A percentile compares a stretch with the other conserved stretches of the same genome.
These are phyloP conservation scores for Apeira syringaria DNA, from an alignment of 2,888 invertebrate genomes.

Conservation along the genomic window DNA sequence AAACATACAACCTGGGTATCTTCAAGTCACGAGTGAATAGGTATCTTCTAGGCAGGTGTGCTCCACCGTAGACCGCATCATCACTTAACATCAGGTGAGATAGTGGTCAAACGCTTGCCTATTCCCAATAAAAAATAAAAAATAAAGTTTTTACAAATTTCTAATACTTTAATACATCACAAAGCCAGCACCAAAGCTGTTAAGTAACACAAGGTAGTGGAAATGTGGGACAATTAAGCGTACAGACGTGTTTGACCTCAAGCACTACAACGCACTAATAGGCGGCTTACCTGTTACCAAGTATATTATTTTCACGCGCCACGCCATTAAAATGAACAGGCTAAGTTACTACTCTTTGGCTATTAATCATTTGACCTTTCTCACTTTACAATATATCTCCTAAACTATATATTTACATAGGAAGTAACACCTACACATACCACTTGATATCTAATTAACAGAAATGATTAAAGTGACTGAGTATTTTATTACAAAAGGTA, in stretches of 20 bases:
- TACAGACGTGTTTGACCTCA: slow-evolving; percentile 29
- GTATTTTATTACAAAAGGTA: too few species aligned
- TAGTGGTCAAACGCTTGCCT: too few species aligned
- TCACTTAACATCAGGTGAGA: too few species aligned
- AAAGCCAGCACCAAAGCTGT: slow-evolving; percentile 7
- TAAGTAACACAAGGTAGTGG: slow-evolving; percentile 21
- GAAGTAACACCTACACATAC: too few species aligned
- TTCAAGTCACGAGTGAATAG: too few species aligned
- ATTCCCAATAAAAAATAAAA: too few species aligned
- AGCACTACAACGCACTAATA: slow-evolving; percentile 10
- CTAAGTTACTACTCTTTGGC: slow-evolving; percentile 1
- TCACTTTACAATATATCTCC: background rate
- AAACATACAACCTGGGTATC: too few species aligned
- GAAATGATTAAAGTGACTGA: too few species aligned
- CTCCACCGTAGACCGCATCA: too few species aligned
- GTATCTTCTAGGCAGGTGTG: too few species aligned
- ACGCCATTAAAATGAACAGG: slow-evolving; percentile 10
- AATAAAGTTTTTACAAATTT: background rate
- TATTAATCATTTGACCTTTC: slow-evolving; percentile 9
- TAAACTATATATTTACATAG: too few species aligned
- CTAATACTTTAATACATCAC: slow-evolving; percentile 1
- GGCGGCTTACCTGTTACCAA: slow-evolving; percentile 6
- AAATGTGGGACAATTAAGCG: slow-evolving; percentile 30
- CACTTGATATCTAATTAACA: too few species aligned
- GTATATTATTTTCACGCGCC: slow-evolving; percentile 19